phyloP scores from a whole-genome alignment of 2,888 invertebrate genomes.

The Lochmaea capreae region DNA sequence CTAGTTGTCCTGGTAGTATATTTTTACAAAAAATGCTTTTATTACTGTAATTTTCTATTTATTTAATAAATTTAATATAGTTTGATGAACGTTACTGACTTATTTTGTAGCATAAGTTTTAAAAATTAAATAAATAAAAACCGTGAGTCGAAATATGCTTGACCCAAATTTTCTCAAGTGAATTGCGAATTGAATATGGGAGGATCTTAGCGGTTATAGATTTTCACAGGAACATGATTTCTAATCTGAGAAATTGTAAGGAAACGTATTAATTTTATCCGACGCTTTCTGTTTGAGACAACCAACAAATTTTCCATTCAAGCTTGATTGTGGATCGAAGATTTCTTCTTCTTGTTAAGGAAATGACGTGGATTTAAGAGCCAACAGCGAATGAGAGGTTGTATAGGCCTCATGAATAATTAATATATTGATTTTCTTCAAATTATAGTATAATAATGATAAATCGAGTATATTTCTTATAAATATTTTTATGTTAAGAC shows the following conservation, averaged over 20 bases:
- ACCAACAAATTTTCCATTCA: conserved; percentile 39
- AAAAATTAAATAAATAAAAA: not conserved
- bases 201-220: conserved; percentile 32
- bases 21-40: too few species aligned
- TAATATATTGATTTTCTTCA: not conserved
- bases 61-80: too few species aligned
- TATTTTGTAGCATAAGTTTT: not conserved
- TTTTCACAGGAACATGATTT: conserved; percentile 35
- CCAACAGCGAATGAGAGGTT: conserved; percentile 1
- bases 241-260: conserved; percentile 39
- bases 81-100: not conserved
- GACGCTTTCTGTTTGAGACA: conserved; percentile 39
- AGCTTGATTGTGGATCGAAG: conserved; percentile 29
- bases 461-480: too few species aligned
- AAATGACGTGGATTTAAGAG: conserved; percentile 3
- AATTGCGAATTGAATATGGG: conserved; percentile 30
- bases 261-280: conserved; percentile 42
- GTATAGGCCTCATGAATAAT: conserved; percentile 3
- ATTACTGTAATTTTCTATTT: too few species aligned
- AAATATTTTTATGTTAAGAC: too few species aligned
- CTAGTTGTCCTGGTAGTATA: too few species aligned
- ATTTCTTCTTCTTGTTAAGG: conserved; percentile 32
- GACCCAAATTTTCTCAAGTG: conserved; percentile 27
- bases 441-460: not conserved
- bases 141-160: conserved; percentile 8